phyloP scores from a whole-genome alignment of 2,888 invertebrate genomes.

The Lapara coniferarum region DNA sequence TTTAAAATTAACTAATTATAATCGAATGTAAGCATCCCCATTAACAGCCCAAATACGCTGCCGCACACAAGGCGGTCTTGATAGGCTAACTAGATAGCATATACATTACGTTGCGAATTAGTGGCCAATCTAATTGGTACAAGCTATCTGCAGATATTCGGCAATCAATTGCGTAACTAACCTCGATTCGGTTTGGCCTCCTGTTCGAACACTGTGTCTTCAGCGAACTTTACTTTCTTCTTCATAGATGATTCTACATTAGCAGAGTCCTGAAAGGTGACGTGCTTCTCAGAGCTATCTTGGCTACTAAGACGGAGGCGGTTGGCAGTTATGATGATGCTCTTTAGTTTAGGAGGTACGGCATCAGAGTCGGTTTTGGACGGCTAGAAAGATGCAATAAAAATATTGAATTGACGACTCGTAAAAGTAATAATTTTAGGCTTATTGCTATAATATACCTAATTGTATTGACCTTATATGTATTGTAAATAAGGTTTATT shows the following conservation, averaged over 20 bases:
- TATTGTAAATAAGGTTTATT: too few species aligned
- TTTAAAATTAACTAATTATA: too few species aligned
- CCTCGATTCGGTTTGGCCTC: conserved; percentile 64
- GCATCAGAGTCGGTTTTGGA: conserved; percentile 58
- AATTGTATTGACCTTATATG: too few species aligned
- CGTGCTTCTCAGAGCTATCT: conserved; percentile 73
- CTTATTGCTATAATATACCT: too few species aligned
- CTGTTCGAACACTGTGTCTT: conserved; percentile 70
- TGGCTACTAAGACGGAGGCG: conserved; percentile 64
- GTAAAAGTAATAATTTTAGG: too few species aligned
- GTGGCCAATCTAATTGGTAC: conserved; percentile 9
- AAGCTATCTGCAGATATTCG: neutral
- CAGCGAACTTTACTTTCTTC: conserved; percentile 74
- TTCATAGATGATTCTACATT: conserved; percentile 59
- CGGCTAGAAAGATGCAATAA: conserved; percentile 49
- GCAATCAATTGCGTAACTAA: conserved; percentile 35
- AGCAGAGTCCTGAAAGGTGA: conserved; percentile 66
- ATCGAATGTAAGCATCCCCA: too few species aligned
- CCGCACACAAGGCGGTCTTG: neutral
- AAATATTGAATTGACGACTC: too few species aligned
- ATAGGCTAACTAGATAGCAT: neutral
- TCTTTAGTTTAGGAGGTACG: conserved; percentile 65
- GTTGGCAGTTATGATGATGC: conserved; percentile 66
- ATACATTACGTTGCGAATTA: conserved; percentile 6
- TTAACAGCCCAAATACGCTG: too few species aligned